Base-by-base conservation (phyloP, 2,888 invertebrate genomes). In the Drosophila vallismaia region DNA sequence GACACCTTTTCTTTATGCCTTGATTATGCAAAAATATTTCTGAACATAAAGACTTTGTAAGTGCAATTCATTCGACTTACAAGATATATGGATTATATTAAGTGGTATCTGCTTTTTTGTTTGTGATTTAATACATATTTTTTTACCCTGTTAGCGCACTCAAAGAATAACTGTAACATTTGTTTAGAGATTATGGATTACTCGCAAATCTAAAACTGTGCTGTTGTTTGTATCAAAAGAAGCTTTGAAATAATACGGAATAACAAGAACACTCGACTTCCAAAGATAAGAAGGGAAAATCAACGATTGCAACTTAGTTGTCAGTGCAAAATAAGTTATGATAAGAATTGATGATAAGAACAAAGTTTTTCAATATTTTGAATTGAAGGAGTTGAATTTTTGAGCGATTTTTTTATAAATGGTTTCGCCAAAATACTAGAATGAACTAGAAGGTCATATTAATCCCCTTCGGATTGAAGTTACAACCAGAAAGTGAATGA, bases 61-160 rank as follows among this genome's bases (percentile, higher is more conserved):
- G 19, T 19, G 50, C 36, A n/a, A 8, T 36, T 8, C 33, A 6
- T 9, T 28, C 29, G 19, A 45, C 19, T 14, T 53, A n/a, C 28
- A 12, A 28, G 26, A 19, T 38, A 28, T 28, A 38, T 49, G 14
- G n/a, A 12, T 42, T 26, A 14, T 28, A 33, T 33, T 28, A 29
- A 9, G 19, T 44, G 28, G 14, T 56, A 28, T 2, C 38, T 10
- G 19, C 19, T 14, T 9, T 26, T 19, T 31, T 46, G 29, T 33
- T 12, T 64, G 45, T 49, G 36, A n/a, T 19, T 33, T 45, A 42
- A 5, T 36, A 36, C 57, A 5, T 12, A 29, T 29, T 58, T 31
- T 56, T 19, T 45, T 29, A 59, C 60, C 59, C 60, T 59, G 60
- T 46, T 46, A 36, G 60, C 6, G 4, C 12, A 38, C 46, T 12